Percentiles rank a stretch among this genome's conserved stretches.
Conservation (phyloP, 2,113 vertebrate genomes). For the Scalopus aquaticus region DNA sequence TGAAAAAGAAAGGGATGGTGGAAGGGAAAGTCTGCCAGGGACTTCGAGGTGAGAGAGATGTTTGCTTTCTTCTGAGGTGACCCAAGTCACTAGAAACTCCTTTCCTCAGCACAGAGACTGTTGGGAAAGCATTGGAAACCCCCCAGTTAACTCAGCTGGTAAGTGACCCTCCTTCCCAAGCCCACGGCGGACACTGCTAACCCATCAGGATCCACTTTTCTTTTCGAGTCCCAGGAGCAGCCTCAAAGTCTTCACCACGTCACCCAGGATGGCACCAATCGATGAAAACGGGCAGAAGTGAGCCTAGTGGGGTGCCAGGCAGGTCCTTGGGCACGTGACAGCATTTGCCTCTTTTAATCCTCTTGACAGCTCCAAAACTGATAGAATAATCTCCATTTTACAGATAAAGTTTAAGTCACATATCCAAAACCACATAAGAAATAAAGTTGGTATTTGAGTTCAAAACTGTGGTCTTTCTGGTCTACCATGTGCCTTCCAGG, state of each 20-base stretch:
- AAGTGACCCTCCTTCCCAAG: not conserved
- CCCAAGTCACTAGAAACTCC: not conserved
- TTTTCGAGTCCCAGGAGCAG: not conserved
- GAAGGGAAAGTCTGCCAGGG: not conserved
- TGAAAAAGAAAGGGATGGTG: not conserved
- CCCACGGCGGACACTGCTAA: not conserved
- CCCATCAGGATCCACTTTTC: not conserved
- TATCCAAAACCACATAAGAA: not conserved
- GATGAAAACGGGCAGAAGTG: not conserved
- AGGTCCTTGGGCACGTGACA: not conserved
- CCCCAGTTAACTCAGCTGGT: not conserved
- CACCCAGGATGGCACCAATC: not conserved
- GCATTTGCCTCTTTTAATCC: not conserved
- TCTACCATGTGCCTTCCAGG: not conserved
- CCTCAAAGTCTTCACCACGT: not conserved
- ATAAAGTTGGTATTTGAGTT: not conserved
- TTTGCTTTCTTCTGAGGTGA: not conserved
- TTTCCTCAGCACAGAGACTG: not conserved
- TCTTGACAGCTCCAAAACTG: not conserved
- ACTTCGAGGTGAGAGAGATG: not conserved
- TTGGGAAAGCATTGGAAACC: not conserved
- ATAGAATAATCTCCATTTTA: not conserved
- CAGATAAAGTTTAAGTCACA: not conserved
- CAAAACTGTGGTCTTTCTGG: not conserved
- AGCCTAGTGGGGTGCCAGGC: not conserved